Evolutionary conservation across 2,113 vertebrate species (phyloP).

Genomic region (Corythoichthys haematopterus): DNA sequence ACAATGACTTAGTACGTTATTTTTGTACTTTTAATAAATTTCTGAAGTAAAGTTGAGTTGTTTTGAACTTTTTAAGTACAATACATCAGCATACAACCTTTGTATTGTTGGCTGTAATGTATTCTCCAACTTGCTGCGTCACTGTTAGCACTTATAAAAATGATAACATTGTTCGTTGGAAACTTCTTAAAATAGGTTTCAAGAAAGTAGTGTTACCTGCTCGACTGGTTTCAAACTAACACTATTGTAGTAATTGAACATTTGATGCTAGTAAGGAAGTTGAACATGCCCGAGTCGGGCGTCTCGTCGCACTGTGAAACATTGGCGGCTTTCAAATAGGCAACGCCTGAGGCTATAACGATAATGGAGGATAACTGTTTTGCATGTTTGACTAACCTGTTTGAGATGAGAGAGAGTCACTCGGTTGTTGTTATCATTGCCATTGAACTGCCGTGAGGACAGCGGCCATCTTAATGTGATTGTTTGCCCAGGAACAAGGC

Average conservation of each 20-base stretch:
- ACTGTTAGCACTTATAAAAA: neutral
- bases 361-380: neutral
- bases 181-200: neutral
- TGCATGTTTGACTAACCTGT: neutral
- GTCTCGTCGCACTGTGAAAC: slow-evolving; percentile 26
- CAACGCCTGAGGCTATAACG: neutral
- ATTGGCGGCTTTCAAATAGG: slow-evolving; percentile 1
- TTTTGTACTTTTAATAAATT: neutral
- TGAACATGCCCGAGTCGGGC: neutral
- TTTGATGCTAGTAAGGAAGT: neutral
- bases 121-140: neutral
- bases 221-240: neutral
- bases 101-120: neutral
- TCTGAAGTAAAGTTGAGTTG: neutral
- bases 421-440: neutral
- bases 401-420: neutral
- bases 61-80: neutral
- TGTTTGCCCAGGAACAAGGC: neutral
- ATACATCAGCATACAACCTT: neutral
- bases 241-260: neutral
- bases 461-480: neutral
- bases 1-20: too few species aligned
- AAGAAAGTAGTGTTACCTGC: neutral
- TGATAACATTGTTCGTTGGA: neutral
- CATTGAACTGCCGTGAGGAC: neutral